These are phyloP conservation scores for Threskiornis aethiopicus DNA, from an alignment of 2,797 vertebrate genomes.

Conservation along the genomic window DNA sequence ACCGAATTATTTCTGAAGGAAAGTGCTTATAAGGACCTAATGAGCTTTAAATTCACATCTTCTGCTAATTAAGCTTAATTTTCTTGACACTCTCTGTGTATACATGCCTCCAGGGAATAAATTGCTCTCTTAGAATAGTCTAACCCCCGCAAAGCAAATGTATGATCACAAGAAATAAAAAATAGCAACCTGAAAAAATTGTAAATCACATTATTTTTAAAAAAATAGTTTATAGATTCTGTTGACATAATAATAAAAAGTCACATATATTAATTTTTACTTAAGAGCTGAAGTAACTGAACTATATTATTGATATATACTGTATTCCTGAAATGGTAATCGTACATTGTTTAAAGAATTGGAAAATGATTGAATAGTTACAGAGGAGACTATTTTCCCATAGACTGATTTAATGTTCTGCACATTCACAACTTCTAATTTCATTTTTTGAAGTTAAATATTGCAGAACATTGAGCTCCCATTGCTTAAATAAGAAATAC, in stretches of 20 bases:
- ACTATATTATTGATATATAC: background rate
- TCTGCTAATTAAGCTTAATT: slow-evolving; percentile 22
- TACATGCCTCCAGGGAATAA: background rate
- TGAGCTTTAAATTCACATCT: background rate
- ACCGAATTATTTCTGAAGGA: background rate
- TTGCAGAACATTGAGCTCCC: background rate
- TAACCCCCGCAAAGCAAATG: background rate
- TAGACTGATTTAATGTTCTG: background rate
- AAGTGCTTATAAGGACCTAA: background rate
- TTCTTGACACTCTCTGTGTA: background rate
- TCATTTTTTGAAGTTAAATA: background rate
- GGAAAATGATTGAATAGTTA: background rate
- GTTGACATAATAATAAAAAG: background rate
- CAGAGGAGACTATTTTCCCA: background rate
- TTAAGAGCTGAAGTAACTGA: background rate
- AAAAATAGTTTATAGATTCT: background rate
- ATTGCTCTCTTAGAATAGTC: background rate
- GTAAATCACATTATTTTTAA: background rate
- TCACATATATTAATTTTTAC: background rate
- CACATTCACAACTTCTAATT: background rate
- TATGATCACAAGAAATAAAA: background rate
- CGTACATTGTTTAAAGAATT: background rate
- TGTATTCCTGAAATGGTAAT: background rate
- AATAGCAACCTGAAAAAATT: background rate
- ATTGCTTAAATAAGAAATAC: background rate